phyloP scores from a whole-genome alignment of 2,797 vertebrate species.

The Erithacus rubecula region DNA sequence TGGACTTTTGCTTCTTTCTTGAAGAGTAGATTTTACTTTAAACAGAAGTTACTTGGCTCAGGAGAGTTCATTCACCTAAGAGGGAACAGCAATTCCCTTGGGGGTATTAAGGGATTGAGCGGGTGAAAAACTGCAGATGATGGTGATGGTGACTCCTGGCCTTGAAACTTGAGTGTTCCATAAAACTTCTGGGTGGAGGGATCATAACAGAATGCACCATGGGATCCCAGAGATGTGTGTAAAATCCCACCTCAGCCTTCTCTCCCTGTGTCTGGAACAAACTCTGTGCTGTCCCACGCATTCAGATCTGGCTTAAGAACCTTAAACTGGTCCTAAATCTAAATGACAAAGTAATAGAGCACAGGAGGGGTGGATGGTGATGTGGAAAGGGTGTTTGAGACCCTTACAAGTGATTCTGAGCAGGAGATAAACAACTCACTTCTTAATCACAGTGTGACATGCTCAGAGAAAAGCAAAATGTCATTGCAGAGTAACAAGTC shows the following conservation, averaged over 20 bases:
- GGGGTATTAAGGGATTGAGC: not conserved
- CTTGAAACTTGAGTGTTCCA: slow-evolving; percentile 14
- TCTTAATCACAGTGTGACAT: not conserved
- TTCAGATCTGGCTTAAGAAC: not conserved
- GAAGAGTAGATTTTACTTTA: not conserved
- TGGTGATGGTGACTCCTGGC: not conserved
- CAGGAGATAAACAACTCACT: not conserved
- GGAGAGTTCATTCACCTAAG: not conserved
- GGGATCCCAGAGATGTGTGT: not conserved
- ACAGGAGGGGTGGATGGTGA: not conserved
- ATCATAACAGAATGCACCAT: not conserved
- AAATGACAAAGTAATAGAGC: not conserved
- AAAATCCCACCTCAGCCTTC: slow-evolving; percentile 23
- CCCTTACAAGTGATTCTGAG: not conserved
- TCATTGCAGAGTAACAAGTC: not conserved
- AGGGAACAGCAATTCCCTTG: not conserved
- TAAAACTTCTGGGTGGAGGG: slow-evolving; percentile 22
- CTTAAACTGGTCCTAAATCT: not conserved
- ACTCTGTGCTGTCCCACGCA: not conserved
- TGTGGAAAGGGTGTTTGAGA: not conserved
- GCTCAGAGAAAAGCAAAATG: not conserved
- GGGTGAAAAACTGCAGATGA: slow-evolving; percentile 12
- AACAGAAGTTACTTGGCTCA: not conserved
- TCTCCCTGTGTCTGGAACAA: not conserved
- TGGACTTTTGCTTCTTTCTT: not conserved